Conservation (phyloP, 2,113 vertebrate species). For the Nesoenas mayeri region DNA sequence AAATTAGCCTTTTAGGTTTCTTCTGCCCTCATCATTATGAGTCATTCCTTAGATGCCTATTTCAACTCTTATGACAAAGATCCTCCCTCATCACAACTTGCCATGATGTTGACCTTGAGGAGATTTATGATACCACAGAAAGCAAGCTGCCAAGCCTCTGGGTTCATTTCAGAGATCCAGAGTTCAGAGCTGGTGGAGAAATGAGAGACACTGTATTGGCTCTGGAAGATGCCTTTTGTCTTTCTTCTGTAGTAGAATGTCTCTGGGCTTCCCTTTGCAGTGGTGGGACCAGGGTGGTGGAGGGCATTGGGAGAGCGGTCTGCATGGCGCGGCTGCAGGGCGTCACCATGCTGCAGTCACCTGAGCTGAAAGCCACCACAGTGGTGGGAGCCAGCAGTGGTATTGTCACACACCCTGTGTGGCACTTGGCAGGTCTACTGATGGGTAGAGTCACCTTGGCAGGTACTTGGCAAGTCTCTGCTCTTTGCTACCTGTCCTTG, state of each 20-base stretch:
- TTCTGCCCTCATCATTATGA: background rate
- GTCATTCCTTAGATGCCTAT: constrained; percentile 8
- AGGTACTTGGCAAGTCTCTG: background rate
- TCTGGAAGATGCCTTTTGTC: background rate
- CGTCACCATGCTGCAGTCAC: rapidly evolving
- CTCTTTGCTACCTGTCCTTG: background rate
- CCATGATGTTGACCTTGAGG: background rate
- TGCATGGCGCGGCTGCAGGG: background rate
- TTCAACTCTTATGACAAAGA: background rate
- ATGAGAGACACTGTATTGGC: background rate
- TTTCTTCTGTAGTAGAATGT: background rate
- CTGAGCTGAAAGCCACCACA: background rate
- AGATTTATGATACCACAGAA: background rate
- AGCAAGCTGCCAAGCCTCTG: background rate
- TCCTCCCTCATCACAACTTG: background rate
- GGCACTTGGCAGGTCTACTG: background rate
- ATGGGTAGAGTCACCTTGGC: background rate
- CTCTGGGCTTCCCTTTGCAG: background rate
- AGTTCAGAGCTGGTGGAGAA: background rate
- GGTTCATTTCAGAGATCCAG: background rate
- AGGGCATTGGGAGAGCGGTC: rapidly evolving
- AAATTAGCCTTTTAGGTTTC: background rate
- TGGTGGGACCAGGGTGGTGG: background rate
- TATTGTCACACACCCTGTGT: rapidly evolving
- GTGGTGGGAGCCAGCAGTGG: rapidly evolving